These are phyloP conservation scores for Augiades crinisus DNA, from an alignment of 2,888 invertebrate species.

Conservation along the genomic window DNA sequence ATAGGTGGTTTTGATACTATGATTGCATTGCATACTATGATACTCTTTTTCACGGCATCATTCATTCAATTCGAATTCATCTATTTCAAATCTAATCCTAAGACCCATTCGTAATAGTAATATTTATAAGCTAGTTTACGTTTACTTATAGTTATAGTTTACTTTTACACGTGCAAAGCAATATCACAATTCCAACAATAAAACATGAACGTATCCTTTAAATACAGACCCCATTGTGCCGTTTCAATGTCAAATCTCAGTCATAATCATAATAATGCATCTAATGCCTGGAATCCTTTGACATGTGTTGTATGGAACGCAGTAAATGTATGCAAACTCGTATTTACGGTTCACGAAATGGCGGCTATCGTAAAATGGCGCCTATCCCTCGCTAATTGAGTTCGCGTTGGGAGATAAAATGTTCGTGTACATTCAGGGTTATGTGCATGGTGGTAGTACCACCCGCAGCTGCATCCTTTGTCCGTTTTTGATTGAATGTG, in stretches of 20 bases:
- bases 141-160: too few relatives aligned
- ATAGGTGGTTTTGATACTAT: too few relatives aligned
- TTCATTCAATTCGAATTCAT: too few relatives aligned
- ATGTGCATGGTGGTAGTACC: slow-evolving; percentile 33
- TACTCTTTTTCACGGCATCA: too few relatives aligned
- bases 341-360: slow-evolving; percentile 1
- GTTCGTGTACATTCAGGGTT: slow-evolving; percentile 32
- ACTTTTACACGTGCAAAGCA: not conserved
- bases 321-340: slow-evolving; percentile 41
- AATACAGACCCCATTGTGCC: slow-evolving; percentile 47
- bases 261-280: slow-evolving; percentile 39
- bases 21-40: too few relatives aligned
- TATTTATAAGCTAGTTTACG: too few relatives aligned
- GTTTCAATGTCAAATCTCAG: slow-evolving; percentile 35
- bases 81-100: too few relatives aligned
- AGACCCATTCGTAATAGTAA: too few relatives aligned
- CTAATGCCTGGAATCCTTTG: slow-evolving; percentile 48
- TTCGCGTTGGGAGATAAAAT: slow-evolving; percentile 23
- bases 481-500: slow-evolving; percentile 67
- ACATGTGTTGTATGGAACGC: slow-evolving; percentile 50
- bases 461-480: slow-evolving; percentile 48
- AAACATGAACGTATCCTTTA: slow-evolving; percentile 36
- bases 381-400: not conserved
- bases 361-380: not conserved
- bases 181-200: not conserved